Evolutionary conservation across 1,140 invertebrate species (phyloP), one percentile per base, ranked within the genome.

Genomic region (Acromyrmex charruanus): DNA sequence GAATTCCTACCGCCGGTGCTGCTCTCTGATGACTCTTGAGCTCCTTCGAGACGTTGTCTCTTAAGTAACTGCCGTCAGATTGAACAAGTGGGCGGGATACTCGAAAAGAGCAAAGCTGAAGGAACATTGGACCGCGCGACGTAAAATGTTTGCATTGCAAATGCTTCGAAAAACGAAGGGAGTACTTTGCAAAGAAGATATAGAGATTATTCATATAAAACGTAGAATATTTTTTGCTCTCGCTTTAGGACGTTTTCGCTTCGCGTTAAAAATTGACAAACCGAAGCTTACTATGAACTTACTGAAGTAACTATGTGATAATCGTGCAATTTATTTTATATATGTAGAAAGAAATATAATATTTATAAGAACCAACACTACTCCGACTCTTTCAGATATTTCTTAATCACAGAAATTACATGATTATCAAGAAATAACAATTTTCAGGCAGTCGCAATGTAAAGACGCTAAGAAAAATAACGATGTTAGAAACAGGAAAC

Each of bases 11-110:
- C 39, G 25, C 63, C 55, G 10, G 10, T n/a, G 31, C 59, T 25
- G 77, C 44, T 75, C 53, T 80, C 35, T 65, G 66, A 71, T 81
- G 31, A 69, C 53, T 69, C 77, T 69, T 18, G 25, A 58, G 61
- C 63, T 66, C 25, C 63, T 59, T 59, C 63, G 81, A 77, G 59
- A 72, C 74, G 51, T 71, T 81, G 65, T 81, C 66, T 81, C 51
- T 72, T 58, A 58, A 81, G 51, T 72, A 69, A 81, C 79, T 81
- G 21, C 66, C 66, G 51, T 81, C 79, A 72, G 79, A 81, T 81
- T 81, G 65, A 81, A 81, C 66, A 71, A 81, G 79, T 81, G 51
- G 66, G 66, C 51, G 79, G 21, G 25, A 55, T 31, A 39, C 31
- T 55, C 49, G 79, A 44, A 81, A 72, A 72, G 66, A 69, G n/a